Evolutionary conservation across 2,888 invertebrate species (phyloP).

Genomic region (Morpho helenor): DNA sequence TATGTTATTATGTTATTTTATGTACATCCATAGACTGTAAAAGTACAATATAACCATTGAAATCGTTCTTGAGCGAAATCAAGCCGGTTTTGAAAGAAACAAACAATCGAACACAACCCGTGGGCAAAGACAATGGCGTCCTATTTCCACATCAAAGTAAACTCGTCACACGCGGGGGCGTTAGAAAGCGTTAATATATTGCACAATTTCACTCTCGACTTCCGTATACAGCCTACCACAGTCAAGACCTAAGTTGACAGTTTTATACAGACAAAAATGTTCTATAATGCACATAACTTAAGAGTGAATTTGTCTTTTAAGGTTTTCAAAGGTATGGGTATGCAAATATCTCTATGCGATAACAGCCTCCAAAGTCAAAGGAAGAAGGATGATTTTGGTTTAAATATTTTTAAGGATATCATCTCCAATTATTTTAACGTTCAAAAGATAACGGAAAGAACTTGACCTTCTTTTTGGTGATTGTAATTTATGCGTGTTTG

Average conservation of each 20-base stretch:
- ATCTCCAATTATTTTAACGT: not conserved
- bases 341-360: constrained; percentile 1
- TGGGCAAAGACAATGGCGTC: constrained; percentile 19
- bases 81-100: constrained; percentile 13
- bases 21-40: not conserved
- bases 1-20: not conserved
- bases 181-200: constrained; percentile 33
- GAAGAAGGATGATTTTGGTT: constrained; percentile 1
- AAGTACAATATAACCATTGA: not conserved
- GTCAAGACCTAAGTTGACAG: not conserved
- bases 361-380: not conserved
- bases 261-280: not conserved
- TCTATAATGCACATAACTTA: not conserved
- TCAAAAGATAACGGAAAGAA: constrained; percentile 9
- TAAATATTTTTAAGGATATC: not conserved
- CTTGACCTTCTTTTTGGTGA: constrained; percentile 11
- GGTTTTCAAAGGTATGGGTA: too few species aligned
- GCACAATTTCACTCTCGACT: constrained; percentile 33
- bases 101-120: constrained; percentile 16
- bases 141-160: constrained; percentile 17
- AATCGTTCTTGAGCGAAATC: constrained; percentile 7
- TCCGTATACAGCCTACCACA: constrained; percentile 21
- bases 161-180: constrained; percentile 25
- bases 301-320: not conserved
- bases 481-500: constrained; percentile 1